Evolutionary conservation across 2,113 vertebrate species (phyloP), one percentile per base, ranked within the genome.

Genomic region (Gila orcuttii): DNA sequence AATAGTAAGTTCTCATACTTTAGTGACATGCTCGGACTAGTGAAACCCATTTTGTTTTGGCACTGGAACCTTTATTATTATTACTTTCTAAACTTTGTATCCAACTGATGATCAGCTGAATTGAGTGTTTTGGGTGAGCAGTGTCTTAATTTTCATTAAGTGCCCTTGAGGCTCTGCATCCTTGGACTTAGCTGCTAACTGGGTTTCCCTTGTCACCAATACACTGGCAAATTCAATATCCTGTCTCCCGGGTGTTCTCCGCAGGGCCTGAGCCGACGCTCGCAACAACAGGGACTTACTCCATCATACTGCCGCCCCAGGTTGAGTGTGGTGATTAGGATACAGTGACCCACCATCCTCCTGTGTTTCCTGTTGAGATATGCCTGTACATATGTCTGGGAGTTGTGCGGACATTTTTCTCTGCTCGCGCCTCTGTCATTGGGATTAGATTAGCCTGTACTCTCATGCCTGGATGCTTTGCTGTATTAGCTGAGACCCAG

Each of bases 61-160:
- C 3, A 50, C 47, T 15, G 19, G 7, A 57, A 57, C 39, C 28
- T 60, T 60, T 79, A 57, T 21, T 60, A 13, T 57, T 13, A 7
- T 36, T 6, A 52, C 6, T 78, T 23, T 75, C 28, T 13, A 45
- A 50, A 80, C 57, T 52, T 81, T 12, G 10, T 64, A 42, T 42
- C 25, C 6, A 45, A 33, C 47, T 13, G 23, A 39, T 82, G 68
- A 86, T 50, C 71, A 47, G 60, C 71, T 47, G 84, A 87, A 86
- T 64, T 42, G 79, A 86, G 79, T 79, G 59, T 39, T 47, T 82
- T 68, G 19, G 66, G 79, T 39, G 77, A 84, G 81, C 71, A 79
- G 59, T 83, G 75, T 88, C 84, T 90, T 91, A 31, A 90, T 91
- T 86, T 88, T 89, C 87, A 90, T 89, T 87, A 89, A 91, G 84